Evolutionary conservation across 2,113 vertebrate genomes (phyloP), one percentile per base, ranked within the genome.

Genomic region (Tonatia bakeri): DNA sequence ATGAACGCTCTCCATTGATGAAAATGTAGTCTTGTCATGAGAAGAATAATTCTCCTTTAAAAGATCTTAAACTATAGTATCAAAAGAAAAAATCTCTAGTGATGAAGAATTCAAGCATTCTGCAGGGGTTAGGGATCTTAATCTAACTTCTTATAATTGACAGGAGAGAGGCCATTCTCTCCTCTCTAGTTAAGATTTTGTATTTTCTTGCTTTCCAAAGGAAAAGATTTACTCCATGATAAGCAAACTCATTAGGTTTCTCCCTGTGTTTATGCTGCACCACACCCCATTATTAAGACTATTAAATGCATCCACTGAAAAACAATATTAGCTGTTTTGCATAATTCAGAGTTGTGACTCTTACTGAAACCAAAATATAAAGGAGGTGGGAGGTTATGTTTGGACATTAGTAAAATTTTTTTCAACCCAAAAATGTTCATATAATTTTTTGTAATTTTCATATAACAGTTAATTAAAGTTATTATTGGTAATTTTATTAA

Each of bases 361-460:
- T 69, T 79, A 43, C 61, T 6, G 12, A 52, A n/a, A 87, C 73
- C 28, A 77, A 95, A 95, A 87, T 70, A 90, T 65, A 56, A 84
- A 90, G 0, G 2, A 47, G 2, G 20, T 45, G 72, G 5, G 45
- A 31, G 3, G 16, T 33, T 56, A 76, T 11, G n/a, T 97, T 59
- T 52, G 56, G 31, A 79, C 24, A 75, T 81, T 47, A 86, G 45
- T 73, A 83, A 97, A 85, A 89, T 87, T 26, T 81, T 77, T 76
- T 83, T 40, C n/a, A 79, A 56, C 17, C 8, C 47, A 9, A 56
- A 94, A 84, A 38, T 40, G 31, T 50, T 77, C 36, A 59, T 19
- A 8, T 64, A 73, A 73, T 96, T 93, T 54, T 31, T 73, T 90
- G 7, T 47, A 73, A 86, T 94, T 95, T 26, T 81, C 72, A 83